Evolutionary conservation across 2,888 invertebrate species (phyloP).

Genomic region (Helobdella robusta): DNA sequence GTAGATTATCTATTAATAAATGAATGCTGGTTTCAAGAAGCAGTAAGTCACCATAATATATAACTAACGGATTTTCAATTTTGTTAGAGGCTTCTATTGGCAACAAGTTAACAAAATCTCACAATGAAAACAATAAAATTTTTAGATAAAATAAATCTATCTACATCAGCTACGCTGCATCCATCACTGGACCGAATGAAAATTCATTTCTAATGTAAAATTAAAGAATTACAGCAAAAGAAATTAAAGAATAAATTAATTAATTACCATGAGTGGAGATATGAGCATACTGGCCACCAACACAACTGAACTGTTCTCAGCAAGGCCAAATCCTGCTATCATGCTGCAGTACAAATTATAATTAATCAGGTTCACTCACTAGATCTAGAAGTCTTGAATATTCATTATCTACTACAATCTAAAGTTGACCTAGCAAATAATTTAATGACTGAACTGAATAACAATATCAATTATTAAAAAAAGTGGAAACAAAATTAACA

Average conservation of each 20-base stretch:
- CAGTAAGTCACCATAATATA: too few relatives aligned
- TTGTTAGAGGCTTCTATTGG: too few relatives aligned
- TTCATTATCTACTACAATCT: neutral
- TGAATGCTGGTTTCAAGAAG: too few relatives aligned
- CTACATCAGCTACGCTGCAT: neutral
- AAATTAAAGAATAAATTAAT: slow-evolving; percentile 6
- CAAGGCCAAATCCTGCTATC: slow-evolving; percentile 64
- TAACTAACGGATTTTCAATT: too few relatives aligned
- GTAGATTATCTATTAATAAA: too few relatives aligned
- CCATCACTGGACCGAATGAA: neutral
- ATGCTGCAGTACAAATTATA: slow-evolving; percentile 53
- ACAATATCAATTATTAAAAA: neutral
- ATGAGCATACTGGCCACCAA: slow-evolving; percentile 72
- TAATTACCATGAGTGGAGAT: slow-evolving; percentile 64
- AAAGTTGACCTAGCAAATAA: too few relatives aligned
- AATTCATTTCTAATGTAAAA: neutral
- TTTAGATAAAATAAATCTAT: neutral
- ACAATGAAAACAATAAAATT: neutral
- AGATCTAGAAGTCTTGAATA: neutral
- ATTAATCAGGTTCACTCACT: neutral
- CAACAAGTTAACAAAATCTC: too few relatives aligned
- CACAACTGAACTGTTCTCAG: slow-evolving; percentile 65
- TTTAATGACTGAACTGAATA: neutral
- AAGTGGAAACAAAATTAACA: neutral
- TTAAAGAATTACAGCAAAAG: slow-evolving; percentile 15